phyloP scores from a whole-genome alignment of 2,888 invertebrate genomes.

The Coenonympha arcania region DNA sequence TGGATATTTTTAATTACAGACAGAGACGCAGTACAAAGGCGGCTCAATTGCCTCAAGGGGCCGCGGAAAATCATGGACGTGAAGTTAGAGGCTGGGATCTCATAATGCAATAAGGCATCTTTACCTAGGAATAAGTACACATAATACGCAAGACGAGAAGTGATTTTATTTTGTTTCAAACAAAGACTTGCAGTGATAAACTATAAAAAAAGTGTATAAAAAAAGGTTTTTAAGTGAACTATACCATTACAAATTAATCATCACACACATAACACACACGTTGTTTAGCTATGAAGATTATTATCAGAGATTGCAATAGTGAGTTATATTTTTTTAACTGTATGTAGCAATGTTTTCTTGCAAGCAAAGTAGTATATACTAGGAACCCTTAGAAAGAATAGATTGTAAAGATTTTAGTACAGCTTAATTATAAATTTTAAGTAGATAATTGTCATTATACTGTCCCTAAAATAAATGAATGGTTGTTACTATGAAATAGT shows the following conservation, averaged over 20 bases:
- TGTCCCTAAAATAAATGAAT: constrained; percentile 50
- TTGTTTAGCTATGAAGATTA: constrained; percentile 44
- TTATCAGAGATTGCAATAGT: constrained; percentile 66
- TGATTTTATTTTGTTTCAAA: constrained; percentile 71
- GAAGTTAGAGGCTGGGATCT: constrained; percentile 69
- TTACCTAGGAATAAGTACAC: constrained; percentile 50
- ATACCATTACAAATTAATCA: constrained; percentile 51
- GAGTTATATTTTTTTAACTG: constrained; percentile 66
- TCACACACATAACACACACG: constrained; percentile 50
- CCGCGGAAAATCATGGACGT: constrained; percentile 70
- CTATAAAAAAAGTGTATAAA: constrained; percentile 50
- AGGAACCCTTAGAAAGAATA: constrained; percentile 43
- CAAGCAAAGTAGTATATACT: constrained; percentile 43
- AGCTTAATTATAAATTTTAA: constrained; percentile 46
- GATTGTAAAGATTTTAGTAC: constrained; percentile 45
- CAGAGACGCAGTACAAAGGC: constrained; percentile 96
- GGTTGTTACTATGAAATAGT: constrained; percentile 41
- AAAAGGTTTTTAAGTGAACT: constrained; percentile 59
- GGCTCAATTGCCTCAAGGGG: constrained; percentile 77
- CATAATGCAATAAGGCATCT: constrained; percentile 59
- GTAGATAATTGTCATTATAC: constrained; percentile 38
- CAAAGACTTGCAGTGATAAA: constrained; percentile 50
- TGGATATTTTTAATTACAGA: constrained; percentile 72
- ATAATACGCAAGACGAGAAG: constrained; percentile 58
- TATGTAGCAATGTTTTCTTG: constrained; percentile 46